Evolutionary conservation across 2,797 vertebrate genomes (phyloP), one percentile per base, ranked within the genome.

Genomic region (Buphagus erythrorhynchus): DNA sequence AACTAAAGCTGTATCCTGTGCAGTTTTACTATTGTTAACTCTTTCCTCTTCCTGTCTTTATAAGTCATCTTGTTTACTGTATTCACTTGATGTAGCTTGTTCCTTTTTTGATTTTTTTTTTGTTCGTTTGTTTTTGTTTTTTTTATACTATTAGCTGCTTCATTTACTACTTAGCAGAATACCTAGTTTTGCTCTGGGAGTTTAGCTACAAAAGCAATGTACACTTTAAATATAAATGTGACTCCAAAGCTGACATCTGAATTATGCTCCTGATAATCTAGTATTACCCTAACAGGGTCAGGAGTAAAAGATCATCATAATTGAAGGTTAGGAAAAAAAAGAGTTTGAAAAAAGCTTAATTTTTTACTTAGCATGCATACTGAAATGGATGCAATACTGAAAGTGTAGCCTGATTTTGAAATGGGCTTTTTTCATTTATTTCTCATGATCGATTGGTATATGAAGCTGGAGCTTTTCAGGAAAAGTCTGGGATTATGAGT

Each of bases 401-500:
- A 85, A 80, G 69, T 65, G 35, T 48, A 91, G 48, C 35, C 76
- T 90, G 51, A 57, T 68, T 94, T 97, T 91, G 36, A 90, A 97
- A 84, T 61, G 68, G 48, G 17, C 68, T 94, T 95, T 93, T 75
- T 76, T 28, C 4, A 49, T 82, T 96, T 93, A 76, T 76, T 91
- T 90, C 57, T 91, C 3, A 0, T 79, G 59, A 96, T 97, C 28
- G 45, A 98, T 97, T 77, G 71, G 75, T 49, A 86, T 26, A 69
- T 79, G 95, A 95, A 96, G 86, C 85, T 94, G 85, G 83, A 85
- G 94, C 77, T 95, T 95, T 97, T 97, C 96, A 95, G 94, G 77
- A 97, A 95, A 97, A 95, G 80, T 62, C 95, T 91, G 71, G 92
- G 95, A 97, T 97, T 96, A 96, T 93, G 92, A 95, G 88, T 80